phyloP scores from a whole-genome alignment of 2,113 vertebrate genomes.

The Callorhinus ursinus region DNA sequence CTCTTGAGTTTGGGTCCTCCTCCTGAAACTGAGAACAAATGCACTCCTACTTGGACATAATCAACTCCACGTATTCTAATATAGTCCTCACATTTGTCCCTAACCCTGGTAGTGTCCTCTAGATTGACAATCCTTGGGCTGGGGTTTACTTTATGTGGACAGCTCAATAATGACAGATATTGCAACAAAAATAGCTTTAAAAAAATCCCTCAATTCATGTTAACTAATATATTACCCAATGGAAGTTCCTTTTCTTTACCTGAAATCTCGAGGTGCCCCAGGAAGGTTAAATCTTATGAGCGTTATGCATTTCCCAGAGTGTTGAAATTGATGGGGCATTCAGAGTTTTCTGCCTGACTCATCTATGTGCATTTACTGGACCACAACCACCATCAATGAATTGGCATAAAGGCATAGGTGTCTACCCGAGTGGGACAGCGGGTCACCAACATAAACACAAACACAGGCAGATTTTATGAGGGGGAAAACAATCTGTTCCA shows the following conservation, averaged over 20 bases:
- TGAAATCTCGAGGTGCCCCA: neutral
- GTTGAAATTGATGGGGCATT: neutral
- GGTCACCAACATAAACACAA: neutral
- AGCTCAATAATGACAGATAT: neutral
- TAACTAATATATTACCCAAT: neutral
- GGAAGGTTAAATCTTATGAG: slow-evolving; percentile 39
- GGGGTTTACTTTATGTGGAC: no score
- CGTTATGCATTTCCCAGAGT: neutral
- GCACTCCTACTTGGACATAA: neutral
- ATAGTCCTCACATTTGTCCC: neutral
- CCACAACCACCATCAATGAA: neutral
- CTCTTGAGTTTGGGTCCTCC: neutral
- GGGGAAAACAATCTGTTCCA: neutral
- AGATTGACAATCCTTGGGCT: no score
- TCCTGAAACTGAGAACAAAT: neutral
- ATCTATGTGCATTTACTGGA: slow-evolving; percentile 7
- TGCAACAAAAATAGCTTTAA: neutral
- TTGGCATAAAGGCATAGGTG: neutral
- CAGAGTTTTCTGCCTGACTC: neutral
- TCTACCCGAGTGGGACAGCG: neutral
- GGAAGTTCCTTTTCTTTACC: neutral
- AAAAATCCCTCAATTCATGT: neutral
- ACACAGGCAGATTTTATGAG: neutral
- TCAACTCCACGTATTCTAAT: neutral
- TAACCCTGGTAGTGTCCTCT: neutral